These are phyloP conservation scores for Electrophaes corylata DNA, from an alignment of 2,888 invertebrate genomes.

Conservation along the genomic window DNA sequence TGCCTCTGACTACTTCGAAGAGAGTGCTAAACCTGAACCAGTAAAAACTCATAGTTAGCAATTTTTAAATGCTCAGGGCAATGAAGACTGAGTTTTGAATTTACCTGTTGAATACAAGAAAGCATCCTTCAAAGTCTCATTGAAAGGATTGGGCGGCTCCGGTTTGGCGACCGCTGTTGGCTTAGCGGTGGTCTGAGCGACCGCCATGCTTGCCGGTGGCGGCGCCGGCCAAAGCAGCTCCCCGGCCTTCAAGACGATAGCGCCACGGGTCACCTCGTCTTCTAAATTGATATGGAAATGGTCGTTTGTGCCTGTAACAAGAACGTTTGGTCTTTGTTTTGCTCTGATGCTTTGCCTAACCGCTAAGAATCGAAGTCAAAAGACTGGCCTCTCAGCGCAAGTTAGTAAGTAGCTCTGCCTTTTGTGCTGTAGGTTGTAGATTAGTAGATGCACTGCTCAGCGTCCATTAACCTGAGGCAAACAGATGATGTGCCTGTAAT, in stretches of 20 bases:
- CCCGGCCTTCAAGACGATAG: conserved; percentile 90
- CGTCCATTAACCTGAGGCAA: no score
- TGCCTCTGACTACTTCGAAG: no score
- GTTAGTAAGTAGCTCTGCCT: no score
- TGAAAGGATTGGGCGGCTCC: conserved; percentile 87
- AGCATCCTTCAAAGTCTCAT: conserved; percentile 87
- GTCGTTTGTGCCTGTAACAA: conserved; percentile 86
- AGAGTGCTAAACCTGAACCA: no score
- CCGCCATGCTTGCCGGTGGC: conserved; percentile 75
- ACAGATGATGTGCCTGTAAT: no score
- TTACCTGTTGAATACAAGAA: conserved; percentile 88
- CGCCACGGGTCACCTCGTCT: conserved; percentile 94
- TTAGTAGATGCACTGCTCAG: no score
- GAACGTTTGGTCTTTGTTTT: neutral
- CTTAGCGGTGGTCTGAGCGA: conserved; percentile 75
- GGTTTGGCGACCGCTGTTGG: conserved; percentile 67
- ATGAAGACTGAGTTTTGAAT: neutral
- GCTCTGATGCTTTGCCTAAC: neutral
- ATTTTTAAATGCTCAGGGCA: no score
- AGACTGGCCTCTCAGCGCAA: no score
- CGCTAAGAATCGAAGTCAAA: no score
- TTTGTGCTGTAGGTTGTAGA: no score
- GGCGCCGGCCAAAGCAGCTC: conserved; percentile 92
- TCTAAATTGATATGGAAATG: conserved; percentile 91
- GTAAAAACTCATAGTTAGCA: no score